These are phyloP conservation scores for Idaea biselata DNA, from an alignment of 2,888 invertebrate genomes.

Conservation along the genomic window DNA sequence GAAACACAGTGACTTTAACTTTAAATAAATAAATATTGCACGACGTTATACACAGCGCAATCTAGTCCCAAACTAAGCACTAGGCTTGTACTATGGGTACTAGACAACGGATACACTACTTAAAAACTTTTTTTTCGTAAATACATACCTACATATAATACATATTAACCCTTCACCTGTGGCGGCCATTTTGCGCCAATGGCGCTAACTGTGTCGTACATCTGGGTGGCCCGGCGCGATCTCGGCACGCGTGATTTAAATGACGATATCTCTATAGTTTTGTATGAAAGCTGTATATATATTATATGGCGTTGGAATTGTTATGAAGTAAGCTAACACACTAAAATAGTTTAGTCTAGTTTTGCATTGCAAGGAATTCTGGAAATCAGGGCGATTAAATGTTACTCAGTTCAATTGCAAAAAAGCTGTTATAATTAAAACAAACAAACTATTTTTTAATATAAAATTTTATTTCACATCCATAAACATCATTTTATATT, in stretches of 20 bases:
- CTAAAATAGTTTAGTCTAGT: constrained; percentile 9
- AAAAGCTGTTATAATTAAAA: constrained; percentile 10
- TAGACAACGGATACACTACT: too few relatives aligned
- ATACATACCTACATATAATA: too few relatives aligned
- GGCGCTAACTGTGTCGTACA: constrained; percentile 3
- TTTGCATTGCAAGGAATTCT: constrained; percentile 13
- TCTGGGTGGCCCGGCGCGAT: constrained; percentile 2
- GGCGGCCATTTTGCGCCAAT: constrained; percentile 10
- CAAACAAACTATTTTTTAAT: constrained; percentile 8
- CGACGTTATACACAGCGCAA: too few relatives aligned
- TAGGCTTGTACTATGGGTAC: too few relatives aligned
- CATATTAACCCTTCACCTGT: constrained; percentile 6
- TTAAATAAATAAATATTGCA: too few relatives aligned
- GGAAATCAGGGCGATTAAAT: constrained; percentile 8
- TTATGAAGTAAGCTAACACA: constrained; percentile 14
- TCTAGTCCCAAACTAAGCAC: too few relatives aligned
- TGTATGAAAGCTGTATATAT: background rate
- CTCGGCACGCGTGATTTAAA: constrained; percentile 10
- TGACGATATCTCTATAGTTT: constrained; percentile 10
- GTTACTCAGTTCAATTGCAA: constrained; percentile 10
- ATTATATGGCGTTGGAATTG: constrained; percentile 7
- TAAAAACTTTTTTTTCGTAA: too few relatives aligned
- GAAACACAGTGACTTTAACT: too few relatives aligned
- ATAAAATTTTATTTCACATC: constrained; percentile 9
- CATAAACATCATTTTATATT: constrained; percentile 8